Conservation (phyloP, 2,888 invertebrate genomes). For the Cosmia trapezina region DNA sequence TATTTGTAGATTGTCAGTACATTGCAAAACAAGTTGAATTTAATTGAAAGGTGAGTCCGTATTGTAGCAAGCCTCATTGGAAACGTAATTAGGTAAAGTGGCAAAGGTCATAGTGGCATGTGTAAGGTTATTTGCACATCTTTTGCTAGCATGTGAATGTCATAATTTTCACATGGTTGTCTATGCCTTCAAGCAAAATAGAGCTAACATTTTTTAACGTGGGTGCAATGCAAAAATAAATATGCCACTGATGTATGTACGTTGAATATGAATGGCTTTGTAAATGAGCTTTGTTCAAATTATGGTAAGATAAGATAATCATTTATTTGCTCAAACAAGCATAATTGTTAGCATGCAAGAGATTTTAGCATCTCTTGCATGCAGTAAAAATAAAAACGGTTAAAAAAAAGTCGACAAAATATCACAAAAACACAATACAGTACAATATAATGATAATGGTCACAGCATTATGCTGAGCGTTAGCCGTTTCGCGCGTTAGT, state of each 20-base stretch:
- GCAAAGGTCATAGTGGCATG: conserved; percentile 25
- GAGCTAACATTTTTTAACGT: background rate
- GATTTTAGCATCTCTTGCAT: too few relatives aligned
- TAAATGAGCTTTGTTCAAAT: background rate
- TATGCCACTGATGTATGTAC: background rate
- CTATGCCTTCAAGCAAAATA: background rate
- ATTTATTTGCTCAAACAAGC: background rate
- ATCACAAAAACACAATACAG: background rate
- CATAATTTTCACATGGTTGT: background rate
- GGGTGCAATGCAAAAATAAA: background rate
- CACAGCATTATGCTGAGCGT: too few relatives aligned
- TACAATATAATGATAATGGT: too few relatives aligned
- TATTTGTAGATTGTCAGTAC: conserved; percentile 2
- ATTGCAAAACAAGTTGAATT: conserved; percentile 21
- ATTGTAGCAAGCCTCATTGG: conserved; percentile 27
- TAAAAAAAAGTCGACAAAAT: background rate
- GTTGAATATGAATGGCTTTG: background rate
- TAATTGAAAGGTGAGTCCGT: conserved; percentile 32
- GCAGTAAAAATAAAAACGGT: background rate
- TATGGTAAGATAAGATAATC: background rate
- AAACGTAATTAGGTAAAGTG: conserved; percentile 23
- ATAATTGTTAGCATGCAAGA: background rate
- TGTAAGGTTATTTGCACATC: conserved; percentile 22
- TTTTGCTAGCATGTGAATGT: background rate
- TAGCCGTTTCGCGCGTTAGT: too few relatives aligned